Percentiles rank a stretch among this genome's conserved stretches.
Conservation (phyloP, 2,888 invertebrate genomes). For the Mimachlamys varia region DNA sequence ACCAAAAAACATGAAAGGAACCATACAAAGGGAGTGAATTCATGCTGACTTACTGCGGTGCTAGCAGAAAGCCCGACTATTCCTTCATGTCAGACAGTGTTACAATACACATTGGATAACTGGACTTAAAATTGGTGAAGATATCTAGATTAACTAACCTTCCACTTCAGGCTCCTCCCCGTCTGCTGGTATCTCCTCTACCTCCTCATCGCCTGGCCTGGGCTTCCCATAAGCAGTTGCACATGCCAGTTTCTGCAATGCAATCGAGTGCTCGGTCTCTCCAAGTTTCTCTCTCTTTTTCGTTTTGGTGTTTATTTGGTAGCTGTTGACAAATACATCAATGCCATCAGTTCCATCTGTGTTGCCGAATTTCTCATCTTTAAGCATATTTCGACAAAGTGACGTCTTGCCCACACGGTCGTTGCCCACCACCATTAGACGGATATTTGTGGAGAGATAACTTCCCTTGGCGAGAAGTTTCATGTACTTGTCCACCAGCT, state of each 20-base stretch:
- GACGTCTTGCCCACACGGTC: constrained; percentile 5
- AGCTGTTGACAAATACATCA: constrained; percentile 11
- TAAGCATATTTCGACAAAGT: background rate
- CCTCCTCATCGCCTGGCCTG: background rate
- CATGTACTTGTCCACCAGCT: background rate
- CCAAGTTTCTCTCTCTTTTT: background rate
- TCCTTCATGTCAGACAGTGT: no score
- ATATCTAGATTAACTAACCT: background rate
- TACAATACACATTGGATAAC: no score
- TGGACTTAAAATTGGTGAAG: no score
- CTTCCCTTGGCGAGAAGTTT: background rate
- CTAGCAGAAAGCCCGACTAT: no score
- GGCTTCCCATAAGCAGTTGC: background rate
- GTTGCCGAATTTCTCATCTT: background rate
- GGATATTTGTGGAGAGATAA: background rate
- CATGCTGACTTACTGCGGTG: no score
- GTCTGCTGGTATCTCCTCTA: background rate
- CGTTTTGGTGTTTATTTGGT: background rate
- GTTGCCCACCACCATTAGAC: constrained; percentile 16
- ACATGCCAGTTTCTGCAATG: background rate
- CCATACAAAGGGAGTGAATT: no score
- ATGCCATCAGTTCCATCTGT: background rate
- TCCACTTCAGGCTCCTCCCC: background rate
- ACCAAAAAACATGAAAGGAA: no score
- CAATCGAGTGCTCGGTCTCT: background rate